Evolutionary conservation across 2,888 invertebrate genomes (phyloP), one percentile per base, ranked within the genome.

Genomic region (Antheraea assamensis): DNA sequence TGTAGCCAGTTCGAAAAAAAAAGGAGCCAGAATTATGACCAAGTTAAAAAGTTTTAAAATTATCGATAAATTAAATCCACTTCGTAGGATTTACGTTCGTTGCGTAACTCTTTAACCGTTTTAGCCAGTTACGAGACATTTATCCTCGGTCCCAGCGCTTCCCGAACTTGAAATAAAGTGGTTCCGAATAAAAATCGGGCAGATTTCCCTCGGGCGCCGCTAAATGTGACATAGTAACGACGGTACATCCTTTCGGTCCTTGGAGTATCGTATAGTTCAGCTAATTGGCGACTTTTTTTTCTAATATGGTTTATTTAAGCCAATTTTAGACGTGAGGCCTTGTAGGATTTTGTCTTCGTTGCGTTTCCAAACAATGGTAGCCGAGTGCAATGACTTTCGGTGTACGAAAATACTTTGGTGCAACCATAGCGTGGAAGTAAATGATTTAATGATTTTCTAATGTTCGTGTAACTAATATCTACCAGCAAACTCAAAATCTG

Each of bases 201-300:
- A 85, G 83, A 88, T 88, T 88, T 88, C 87, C 87, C 88, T 24
- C 27, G 82, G 82, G 85, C 27, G 71, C 82, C 81, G 85, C 87
- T 84, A 83, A 81, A 83, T 78, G 78, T 80, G 79, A 78, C 79
- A 75, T 76, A 76, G 75, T 68, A 68, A 68, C 68, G 35, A n/a
- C 21, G n/a, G 68, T 35, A 68, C 3, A 21, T 72, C 72, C 73
- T 72, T 71, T 27, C 31, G 68, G 73, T 73, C 74, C 75, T 76
- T 75, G n/a, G 74, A 76, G 74, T 73, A 78, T 75, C 76, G 77
- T 76, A 71, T 72, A 73, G 74, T 79, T 78, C 74, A 13, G n/a
- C 68, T 68, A 68, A 68, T 68, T 68, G 35, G 21, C 21, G 19
- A n/a, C n/a, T n/a, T n/a, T 24, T 68, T 68, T 30, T 31, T 31